Base-by-base conservation (phyloP, 2,113 vertebrate species). In the Nothoprocta pentlandii region DNA sequence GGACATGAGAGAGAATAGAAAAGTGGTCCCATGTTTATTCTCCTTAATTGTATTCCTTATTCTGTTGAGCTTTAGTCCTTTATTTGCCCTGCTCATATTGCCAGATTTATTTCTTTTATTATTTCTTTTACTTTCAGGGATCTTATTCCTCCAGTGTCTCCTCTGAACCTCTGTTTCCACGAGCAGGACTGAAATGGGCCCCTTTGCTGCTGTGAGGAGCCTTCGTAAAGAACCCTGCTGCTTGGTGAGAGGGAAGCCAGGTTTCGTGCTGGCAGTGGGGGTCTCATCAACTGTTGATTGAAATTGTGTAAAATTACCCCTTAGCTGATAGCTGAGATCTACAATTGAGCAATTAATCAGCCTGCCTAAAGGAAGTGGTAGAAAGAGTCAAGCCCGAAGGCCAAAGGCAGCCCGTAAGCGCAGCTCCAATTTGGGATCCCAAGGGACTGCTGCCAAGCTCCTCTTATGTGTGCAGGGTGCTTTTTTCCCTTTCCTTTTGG, bases 351-450 rank as follows among this genome's bases (percentile, higher is more conserved):
- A 70, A 53, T 83, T 80, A 91, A 67, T 41, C 46, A 25, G 53
- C 44, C 47, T 66, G 53, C 74, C 82, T 76, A 76, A 80, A 90
- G 28, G 44, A 88, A 34, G 47, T 30, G 49, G 73, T 13, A 66
- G 62, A 42, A 95, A 95, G 70, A 85, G 62, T 71, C 47, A 69
- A 88, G 54, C 16, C 36, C 53, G 44, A 76, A 73, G 69, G 26
- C 7, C 69, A 87, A 80, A 80, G 19, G 4, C 17, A 66, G 62
- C 41, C 26, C 12, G 10, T 49, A 1, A 0, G 90, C 80, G 92
- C 83, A 89, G 23, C 34, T 95, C 74, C n/a, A 58, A 21, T 85
- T 80, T 82, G 25, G 58, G 81, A 95, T 81, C 83, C 58, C 39
- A 20, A 76, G 34, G 51, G 66, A 66, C 6, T 53, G n/a, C 23